Evolutionary conservation across 2,888 invertebrate genomes (phyloP), one percentile per base, ranked within the genome.

Genomic region (Dicycla oo): DNA sequence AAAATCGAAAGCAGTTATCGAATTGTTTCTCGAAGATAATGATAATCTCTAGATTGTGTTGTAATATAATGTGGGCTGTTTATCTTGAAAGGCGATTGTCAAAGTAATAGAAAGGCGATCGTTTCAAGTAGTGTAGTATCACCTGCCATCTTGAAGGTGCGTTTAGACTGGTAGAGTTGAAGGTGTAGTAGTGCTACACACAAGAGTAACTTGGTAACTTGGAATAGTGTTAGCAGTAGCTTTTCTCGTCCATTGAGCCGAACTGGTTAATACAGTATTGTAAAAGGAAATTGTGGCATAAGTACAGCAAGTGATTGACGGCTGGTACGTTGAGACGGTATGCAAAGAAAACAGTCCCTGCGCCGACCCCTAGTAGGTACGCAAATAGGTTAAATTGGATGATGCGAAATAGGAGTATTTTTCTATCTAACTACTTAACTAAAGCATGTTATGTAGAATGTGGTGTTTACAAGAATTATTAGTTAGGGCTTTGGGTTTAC

Each of bases 31-130:
- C 18, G 20, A 49, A 56, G 57, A 51, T 30, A 30, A 10, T 63
- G 62, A 60, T 83, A 60, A 83, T 79, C 66, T 79, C 66, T 73
- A 67, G 82, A 65, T 70, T 69, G 38, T 64, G 53, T 72, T 51
- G 78, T 66, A 72, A 78, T 56, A 20, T 18, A 11, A 67, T 63
- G 63, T 47, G 38, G 40, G 49, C 30, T 18, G 61, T 20, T 72
- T 72, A 79, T 72, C 10, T 78, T 26, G 26, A 13, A 51, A 53
- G 20, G 53, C 8, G 60, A 80, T 83, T 80, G 56, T 67, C 38
- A 62, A 45, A 54, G 80, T 43, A 71, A 72, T 67, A 80, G 79
- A 83, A 80, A 83, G 83, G 83, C 56, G 61, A 71, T 65, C 53
- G 45, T 49, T 30, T 54, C 58, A 69, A 64, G 54, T 76, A 49